Conservation (phyloP, 2,797 vertebrate genomes). For the Microtus agrestis region DNA sequence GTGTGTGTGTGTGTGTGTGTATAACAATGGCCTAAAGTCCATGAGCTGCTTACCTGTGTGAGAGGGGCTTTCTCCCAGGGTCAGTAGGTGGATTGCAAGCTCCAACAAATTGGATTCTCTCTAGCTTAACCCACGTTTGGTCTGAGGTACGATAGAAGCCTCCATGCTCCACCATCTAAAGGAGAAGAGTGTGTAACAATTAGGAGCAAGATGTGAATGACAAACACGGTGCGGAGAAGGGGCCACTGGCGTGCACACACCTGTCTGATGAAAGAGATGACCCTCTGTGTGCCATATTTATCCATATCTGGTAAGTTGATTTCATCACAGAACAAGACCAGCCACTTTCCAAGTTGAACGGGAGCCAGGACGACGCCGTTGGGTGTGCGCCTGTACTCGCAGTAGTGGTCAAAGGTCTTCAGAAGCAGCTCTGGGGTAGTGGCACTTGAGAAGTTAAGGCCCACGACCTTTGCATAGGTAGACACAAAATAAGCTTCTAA, state of each 20-base stretch:
- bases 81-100: slow-evolving; percentile 99
- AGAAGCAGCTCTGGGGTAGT: slow-evolving; percentile 98
- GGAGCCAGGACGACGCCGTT: slow-evolving; percentile 97
- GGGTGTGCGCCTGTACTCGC: slow-evolving; percentile 97
- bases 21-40: not conserved
- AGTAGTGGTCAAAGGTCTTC: slow-evolving; percentile 99
- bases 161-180: slow-evolving; percentile 98
- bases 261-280: slow-evolving; percentile 99
- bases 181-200: fast-evolving
- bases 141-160: slow-evolving; percentile 99
- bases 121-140: slow-evolving; percentile 99
- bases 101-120: slow-evolving; percentile 99
- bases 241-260: slow-evolving; percentile 79
- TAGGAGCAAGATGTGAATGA: fast-evolving
- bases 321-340: slow-evolving; percentile 99
- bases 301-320: slow-evolving; percentile 99
- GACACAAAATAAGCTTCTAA: fast-evolving
- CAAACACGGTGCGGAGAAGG: fast-evolving
- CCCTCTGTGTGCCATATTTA: slow-evolving; percentile 98
- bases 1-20: not conserved
- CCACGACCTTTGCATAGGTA: slow-evolving; percentile 93
- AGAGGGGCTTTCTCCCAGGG: slow-evolving; percentile 98
- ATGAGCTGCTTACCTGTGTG: slow-evolving; percentile 91
- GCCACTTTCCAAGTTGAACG: slow-evolving; percentile 98
- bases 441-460: slow-evolving; percentile 99